Base-by-base conservation (phyloP, 2,113 vertebrate genomes). In the Odobenus rosmarus region DNA sequence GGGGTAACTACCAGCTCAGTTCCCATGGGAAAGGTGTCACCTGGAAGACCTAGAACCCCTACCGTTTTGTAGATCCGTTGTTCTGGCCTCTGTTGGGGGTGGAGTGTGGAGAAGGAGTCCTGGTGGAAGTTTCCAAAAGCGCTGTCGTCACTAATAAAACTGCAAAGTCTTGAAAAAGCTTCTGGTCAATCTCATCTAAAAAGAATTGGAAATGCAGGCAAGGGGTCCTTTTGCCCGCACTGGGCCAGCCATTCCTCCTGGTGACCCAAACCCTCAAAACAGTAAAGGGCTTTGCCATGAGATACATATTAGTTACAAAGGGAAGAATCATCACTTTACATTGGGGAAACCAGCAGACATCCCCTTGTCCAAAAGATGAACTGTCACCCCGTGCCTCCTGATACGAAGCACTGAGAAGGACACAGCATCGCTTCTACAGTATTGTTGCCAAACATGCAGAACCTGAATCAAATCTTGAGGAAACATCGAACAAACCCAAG, bases 21-120 rank as follows among this genome's bases (percentile, higher is more conserved):
- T 95, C 71, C 71, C 79, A 24, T n/a, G 33, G 57, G 83, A 84
- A 93, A 42, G 80, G 36, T 61, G 89, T 92, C 92, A 53, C 72
- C 26, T 69, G 69, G 57, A 84, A 39, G 69, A 49, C 61, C 28
- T 2, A 7, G 49, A 53, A 39, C 53, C n/a, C 42, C n/a, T 80
- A 61, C 80, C 67, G 49, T 42, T 90, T 72, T 55, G 39, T n/a
- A 74, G 46, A 36, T 92, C 39, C 7, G 31, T n/a, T 53, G 21
- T 69, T 49, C 83, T 82, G 90, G 90, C 84, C 57, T 88, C 84
- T 81, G 5, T 4, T 39, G 39, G 39, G n/a, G 42, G 31, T 64
- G 5, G 31, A 77, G 12, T 80, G 46, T 57, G 36, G 33, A 77
- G 64, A 67, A 82, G 67, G 61, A 74, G 28, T 80, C 82, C 64